phyloP scores from a whole-genome alignment of 2,888 invertebrate genomes.

The Helleia helle region DNA sequence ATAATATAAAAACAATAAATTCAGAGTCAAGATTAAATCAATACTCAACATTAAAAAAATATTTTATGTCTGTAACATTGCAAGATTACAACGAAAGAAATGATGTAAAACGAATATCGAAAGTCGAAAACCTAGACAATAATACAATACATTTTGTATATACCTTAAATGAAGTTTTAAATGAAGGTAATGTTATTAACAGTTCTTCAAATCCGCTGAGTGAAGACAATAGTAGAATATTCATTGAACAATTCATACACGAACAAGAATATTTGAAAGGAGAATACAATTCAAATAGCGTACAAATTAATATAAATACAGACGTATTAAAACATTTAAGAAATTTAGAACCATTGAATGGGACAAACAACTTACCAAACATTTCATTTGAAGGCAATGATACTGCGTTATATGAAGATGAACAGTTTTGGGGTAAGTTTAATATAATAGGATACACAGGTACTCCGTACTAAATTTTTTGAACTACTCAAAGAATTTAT shows the following conservation, averaged over 20 bases:
- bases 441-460: too few species aligned
- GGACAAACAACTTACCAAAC: slow-evolving; percentile 3
- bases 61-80: slow-evolving; percentile 34
- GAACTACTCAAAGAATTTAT: too few species aligned
- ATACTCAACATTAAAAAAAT: slow-evolving; percentile 36
- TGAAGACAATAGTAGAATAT: background rate
- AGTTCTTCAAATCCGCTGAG: slow-evolving; percentile 24
- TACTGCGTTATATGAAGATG: slow-evolving; percentile 23
- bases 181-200: slow-evolving; percentile 25
- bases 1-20: slow-evolving; percentile 25
- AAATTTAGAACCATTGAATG: slow-evolving; percentile 5
- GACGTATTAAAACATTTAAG: slow-evolving; percentile 14
- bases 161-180: slow-evolving; percentile 36
- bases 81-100: slow-evolving; percentile 33
- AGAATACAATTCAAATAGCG: slow-evolving; percentile 3
- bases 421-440: slow-evolving; percentile 43
- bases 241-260: slow-evolving; percentile 10
- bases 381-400: slow-evolving; percentile 8
- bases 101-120: slow-evolving; percentile 31
- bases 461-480: too few species aligned
- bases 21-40: slow-evolving; percentile 29
- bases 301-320: slow-evolving; percentile 7
- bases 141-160: slow-evolving; percentile 32
- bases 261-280: slow-evolving; percentile 7
- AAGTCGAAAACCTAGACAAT: slow-evolving; percentile 27